Percentiles rank a stretch among this genome's conserved stretches.
Conservation (phyloP, 2,888 invertebrate genomes). For the Dendrolimus houi region DNA sequence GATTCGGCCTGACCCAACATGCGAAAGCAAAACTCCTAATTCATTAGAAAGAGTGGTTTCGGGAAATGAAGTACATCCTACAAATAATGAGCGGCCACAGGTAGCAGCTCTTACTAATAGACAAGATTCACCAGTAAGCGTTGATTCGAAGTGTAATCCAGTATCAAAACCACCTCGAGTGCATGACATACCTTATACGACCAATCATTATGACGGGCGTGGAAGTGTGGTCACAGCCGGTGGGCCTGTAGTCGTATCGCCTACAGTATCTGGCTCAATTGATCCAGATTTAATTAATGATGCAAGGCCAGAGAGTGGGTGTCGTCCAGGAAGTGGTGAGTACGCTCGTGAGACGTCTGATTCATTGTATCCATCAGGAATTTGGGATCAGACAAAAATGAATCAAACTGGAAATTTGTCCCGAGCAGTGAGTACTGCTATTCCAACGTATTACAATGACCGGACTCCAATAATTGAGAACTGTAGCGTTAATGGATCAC, state of each 20-base stretch:
- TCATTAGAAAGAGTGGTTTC: conserved; percentile 84
- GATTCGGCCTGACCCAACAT: conserved; percentile 82
- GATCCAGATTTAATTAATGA: conserved; percentile 92
- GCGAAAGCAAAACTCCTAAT: conserved; percentile 86
- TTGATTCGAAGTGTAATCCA: conserved; percentile 76
- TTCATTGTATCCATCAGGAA: conserved; percentile 85
- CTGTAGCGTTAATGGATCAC: conserved; percentile 74
- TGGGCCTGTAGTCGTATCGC: conserved; percentile 83
- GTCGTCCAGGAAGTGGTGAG: conserved; percentile 83
- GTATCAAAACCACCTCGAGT: conserved; percentile 83
- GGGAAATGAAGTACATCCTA: conserved; percentile 67
- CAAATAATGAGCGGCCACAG: conserved; percentile 68
- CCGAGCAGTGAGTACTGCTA: conserved; percentile 74
- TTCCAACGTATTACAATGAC: conserved; percentile 80
- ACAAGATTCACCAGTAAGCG: conserved; percentile 51
- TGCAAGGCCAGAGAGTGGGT: conserved; percentile 79
- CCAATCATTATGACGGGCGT: conserved; percentile 81
- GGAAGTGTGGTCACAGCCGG: conserved; percentile 79
- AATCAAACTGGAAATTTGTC: conserved; percentile 72
- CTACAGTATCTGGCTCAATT: conserved; percentile 84
- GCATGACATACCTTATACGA: conserved; percentile 82
- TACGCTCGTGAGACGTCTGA: conserved; percentile 85
- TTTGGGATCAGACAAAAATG: conserved; percentile 82
- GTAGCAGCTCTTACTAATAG: conserved; percentile 77
- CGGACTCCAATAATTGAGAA: conserved; percentile 85